These are phyloP conservation scores for Poecilia picta DNA, from an alignment of 2,797 vertebrate genomes.

Conservation along the genomic window DNA sequence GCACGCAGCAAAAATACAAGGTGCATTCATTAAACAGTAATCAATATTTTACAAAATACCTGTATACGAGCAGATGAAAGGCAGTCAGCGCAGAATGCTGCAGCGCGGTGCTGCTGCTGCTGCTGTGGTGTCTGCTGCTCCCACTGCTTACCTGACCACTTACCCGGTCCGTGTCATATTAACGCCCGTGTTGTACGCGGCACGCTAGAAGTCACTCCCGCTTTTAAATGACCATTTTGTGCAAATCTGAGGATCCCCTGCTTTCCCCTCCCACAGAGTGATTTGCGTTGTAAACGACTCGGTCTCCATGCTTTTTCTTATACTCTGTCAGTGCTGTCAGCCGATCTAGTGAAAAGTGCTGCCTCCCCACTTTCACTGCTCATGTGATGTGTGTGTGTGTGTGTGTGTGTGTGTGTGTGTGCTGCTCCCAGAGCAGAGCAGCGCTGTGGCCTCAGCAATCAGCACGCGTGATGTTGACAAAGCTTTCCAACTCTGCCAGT, in stretches of 20 bases:
- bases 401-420: no score
- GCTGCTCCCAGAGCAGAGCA: slow-evolving; percentile 42
- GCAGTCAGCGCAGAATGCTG: slow-evolving; percentile 45
- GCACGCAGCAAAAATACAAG: not conserved
- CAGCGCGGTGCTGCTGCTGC: slow-evolving; percentile 49
- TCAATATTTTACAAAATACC: not conserved
- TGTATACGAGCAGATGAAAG: not conserved
- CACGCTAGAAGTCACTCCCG: not conserved
- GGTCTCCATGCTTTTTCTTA: slow-evolving; percentile 20
- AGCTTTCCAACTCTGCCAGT: slow-evolving; percentile 53
- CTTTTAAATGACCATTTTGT: slow-evolving; percentile 12
- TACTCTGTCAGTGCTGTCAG: slow-evolving; percentile 62
- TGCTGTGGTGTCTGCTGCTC: slow-evolving; percentile 18
- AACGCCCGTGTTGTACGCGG: not conserved
- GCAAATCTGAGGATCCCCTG: not conserved
- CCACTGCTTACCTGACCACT: no score
- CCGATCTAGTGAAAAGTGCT: slow-evolving; percentile 70
- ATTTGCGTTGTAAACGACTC: slow-evolving; percentile 29
- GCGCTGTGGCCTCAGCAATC: slow-evolving; percentile 45
- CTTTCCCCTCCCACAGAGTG: not conserved
- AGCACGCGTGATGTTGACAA: slow-evolving; percentile 62
- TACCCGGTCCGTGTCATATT: not conserved
- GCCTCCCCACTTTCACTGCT: slow-evolving; percentile 65
- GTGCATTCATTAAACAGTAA: slow-evolving; percentile 1
- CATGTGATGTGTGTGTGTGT: slow-evolving; percentile 31